Evolutionary conservation across 2,888 invertebrate genomes (phyloP).

Genomic region (Eumerus sabulonum): DNA sequence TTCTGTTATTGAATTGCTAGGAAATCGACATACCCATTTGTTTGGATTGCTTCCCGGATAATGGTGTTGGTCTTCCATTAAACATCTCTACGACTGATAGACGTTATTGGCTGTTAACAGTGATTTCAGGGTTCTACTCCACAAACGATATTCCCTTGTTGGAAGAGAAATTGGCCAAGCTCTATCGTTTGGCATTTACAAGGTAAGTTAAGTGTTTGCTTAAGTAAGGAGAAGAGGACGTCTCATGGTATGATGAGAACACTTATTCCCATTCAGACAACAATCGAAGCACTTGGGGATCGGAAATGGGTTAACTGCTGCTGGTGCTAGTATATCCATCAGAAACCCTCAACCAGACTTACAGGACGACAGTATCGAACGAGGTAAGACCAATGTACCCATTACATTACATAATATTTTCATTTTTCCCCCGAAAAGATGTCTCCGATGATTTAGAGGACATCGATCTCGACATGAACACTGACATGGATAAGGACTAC

Average conservation of each 20-base stretch:
- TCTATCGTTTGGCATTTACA: slow-evolving; percentile 90
- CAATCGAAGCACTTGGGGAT: slow-evolving; percentile 90
- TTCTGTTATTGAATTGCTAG: slow-evolving; percentile 65
- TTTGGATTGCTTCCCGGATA: slow-evolving; percentile 75
- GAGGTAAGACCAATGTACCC: slow-evolving; percentile 25
- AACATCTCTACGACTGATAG: slow-evolving; percentile 81
- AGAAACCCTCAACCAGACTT: slow-evolving; percentile 9
- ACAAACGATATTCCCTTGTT: slow-evolving; percentile 83
- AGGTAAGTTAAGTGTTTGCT: slow-evolving; percentile 81
- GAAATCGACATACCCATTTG: slow-evolving; percentile 78
- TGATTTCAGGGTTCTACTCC: slow-evolving; percentile 81
- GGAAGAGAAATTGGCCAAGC: slow-evolving; percentile 86
- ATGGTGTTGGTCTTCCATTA: slow-evolving; percentile 74
- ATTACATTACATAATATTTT: no score
- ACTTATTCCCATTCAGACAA: slow-evolving; percentile 81
- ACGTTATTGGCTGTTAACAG: slow-evolving; percentile 90
- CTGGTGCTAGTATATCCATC: slow-evolving; percentile 24
- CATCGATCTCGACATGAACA: background rate
- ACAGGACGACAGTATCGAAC: slow-evolving; percentile 22
- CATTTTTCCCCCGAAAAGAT: no score
- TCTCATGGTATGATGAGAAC: background rate
- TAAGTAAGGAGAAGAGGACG: no score
- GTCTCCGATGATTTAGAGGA: no score
- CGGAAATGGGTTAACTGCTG: slow-evolving; percentile 73
- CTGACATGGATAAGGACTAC: slow-evolving; percentile 50